Evolutionary conservation across 35 echinoderm and acorn worm species (phyloP), one percentile per base, ranked within the genome.

Genomic region (Stichopus chloronotus): DNA sequence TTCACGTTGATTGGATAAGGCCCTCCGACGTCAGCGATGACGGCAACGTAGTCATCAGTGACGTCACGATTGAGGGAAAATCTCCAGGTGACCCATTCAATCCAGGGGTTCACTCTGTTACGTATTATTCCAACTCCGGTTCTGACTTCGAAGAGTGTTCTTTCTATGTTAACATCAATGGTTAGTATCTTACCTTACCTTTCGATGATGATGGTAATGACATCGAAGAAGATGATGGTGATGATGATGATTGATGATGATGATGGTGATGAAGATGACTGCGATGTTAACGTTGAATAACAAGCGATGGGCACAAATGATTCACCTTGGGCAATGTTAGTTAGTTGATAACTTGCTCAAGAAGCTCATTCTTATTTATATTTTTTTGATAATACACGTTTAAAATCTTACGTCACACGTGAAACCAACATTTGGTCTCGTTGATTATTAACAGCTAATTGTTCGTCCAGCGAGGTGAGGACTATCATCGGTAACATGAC

Each of bases 1-100:
- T 85, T 58, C 55, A 85, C 55, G 57, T 85, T 58, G 82, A 85
- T 25, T 85, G 82, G 82, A 85, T 85, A 59, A 56, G 58, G 16
- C 82, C 82, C 0, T 74, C 17, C 19, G 69, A 74, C 69, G 17
- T n/a, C 61, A 65, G 17, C 69, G 17, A n/a, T 7, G 69, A 74
- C 19, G 17, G 55, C 55, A 25, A 8, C 14, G 10, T 55, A 7
- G 52, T 83, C 80, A 56, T 7, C 55, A 83, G 10, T 17, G 80
- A 83, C 16, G 10, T 83, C 17, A 17, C 55, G 9, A 53, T 53
- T 22, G 56, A 58, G 9, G 82, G 82, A 20, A 16, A 16, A 9
- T 53, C 82, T 23, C 80, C 80, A 55, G 80, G 80, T 5, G 80
- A 83, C 17, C 10, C 52, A 6, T 83, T 83, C 17, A 83, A 53